Conservation (phyloP, 2,888 invertebrate species). For the Tenthredo scrophulariae region DNA sequence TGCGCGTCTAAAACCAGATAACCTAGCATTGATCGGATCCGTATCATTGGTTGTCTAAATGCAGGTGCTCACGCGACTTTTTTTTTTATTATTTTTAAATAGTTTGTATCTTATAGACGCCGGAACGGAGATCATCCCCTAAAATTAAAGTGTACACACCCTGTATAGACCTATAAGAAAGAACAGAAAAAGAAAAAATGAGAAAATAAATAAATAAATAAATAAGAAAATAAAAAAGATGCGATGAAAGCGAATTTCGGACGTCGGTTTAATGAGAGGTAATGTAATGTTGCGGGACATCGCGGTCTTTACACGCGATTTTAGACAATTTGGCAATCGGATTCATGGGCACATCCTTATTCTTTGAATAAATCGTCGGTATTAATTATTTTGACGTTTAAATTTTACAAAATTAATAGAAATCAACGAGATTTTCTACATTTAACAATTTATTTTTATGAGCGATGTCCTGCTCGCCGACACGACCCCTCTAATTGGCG, state of each 20-base stretch:
- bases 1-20: too few relatives aligned
- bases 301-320: neutral
- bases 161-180: neutral
- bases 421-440: neutral
- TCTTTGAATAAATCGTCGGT: neutral
- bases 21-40: too few relatives aligned
- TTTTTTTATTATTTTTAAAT: neutral
- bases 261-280: conserved; percentile 38
- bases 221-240: conserved; percentile 25
- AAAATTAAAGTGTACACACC: too few relatives aligned
- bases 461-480: conserved; percentile 36
- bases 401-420: neutral
- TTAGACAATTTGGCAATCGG: too few relatives aligned
- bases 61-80: neutral
- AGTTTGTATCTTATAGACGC: neutral
- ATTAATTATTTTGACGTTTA: neutral
- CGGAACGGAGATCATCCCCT: too few relatives aligned
- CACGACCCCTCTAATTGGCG: conserved; percentile 64
- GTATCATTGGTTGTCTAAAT: too few relatives aligned
- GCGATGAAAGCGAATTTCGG: neutral
- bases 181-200: neutral
- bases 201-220: neutral
- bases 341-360: neutral
- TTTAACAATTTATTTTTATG: neutral
- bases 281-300: conserved; percentile 20